phyloP scores from a whole-genome alignment of 2,888 invertebrate species.

The Hydraecia micacea region DNA sequence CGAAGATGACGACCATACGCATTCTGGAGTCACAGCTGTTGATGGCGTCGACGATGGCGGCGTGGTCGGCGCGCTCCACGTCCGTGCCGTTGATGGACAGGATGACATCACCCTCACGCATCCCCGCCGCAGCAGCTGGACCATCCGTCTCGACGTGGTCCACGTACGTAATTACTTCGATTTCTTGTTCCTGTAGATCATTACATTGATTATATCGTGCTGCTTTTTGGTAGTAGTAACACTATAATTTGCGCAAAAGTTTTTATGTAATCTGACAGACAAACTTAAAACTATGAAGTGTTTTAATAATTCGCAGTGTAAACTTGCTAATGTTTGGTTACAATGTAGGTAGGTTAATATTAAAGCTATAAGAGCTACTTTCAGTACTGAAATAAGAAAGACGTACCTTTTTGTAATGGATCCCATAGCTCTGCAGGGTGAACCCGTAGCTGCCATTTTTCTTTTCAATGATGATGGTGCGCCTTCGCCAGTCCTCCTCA shows the following conservation, averaged over 20 bases:
- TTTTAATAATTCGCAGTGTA: conserved; percentile 9
- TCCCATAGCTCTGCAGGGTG: conserved; percentile 99
- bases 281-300: neutral
- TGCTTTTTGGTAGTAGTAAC: neutral
- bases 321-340: conserved; percentile 4
- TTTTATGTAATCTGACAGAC: neutral
- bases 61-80: conserved; percentile 98
- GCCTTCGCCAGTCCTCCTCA: conserved; percentile 96
- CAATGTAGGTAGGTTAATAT: neutral
- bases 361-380: neutral
- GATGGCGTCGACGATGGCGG: conserved; percentile 97
- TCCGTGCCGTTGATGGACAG: conserved; percentile 98
- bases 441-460: conserved; percentile 98
- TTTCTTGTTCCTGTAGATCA: conserved; percentile 93
- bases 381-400: conserved; percentile 4
- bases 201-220: neutral
- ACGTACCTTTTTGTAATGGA: conserved; percentile 95
- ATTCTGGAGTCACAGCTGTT: conserved; percentile 96
- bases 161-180: conserved; percentile 99
- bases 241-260: neutral
- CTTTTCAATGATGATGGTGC: conserved; percentile 98
- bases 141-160: conserved; percentile 98
- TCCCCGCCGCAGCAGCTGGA: conserved; percentile 97
- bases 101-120: conserved; percentile 99
- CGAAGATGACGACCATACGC: conserved; percentile 98